Evolutionary conservation across 2,888 invertebrate genomes (phyloP).

Genomic region (Mechanitis messenoides): DNA sequence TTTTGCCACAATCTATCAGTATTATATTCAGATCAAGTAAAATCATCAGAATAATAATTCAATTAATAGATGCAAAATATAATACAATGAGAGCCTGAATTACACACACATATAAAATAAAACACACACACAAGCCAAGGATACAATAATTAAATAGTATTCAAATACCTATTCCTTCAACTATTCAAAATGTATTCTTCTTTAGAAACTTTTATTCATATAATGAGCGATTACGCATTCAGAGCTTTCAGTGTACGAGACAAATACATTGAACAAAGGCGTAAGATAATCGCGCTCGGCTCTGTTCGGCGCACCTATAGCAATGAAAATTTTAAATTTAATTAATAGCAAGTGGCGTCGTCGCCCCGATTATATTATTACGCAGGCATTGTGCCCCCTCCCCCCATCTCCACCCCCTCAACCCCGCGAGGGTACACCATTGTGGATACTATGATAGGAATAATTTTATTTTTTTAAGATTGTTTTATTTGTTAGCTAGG

Average conservation of each 20-base stretch:
- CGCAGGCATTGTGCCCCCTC: constrained; percentile 53
- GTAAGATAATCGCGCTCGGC: constrained; percentile 34
- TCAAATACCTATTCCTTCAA: not conserved
- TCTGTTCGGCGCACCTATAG: constrained; percentile 36
- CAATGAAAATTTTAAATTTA: constrained; percentile 73
- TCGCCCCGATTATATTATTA: constrained; percentile 70
- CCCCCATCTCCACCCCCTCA: constrained; percentile 30
- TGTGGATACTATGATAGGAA: not conserved
- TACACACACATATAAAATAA: no score
- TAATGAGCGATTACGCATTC: constrained; percentile 16
- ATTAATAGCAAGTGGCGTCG: constrained; percentile 71
- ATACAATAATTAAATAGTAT: constrained; percentile 1
- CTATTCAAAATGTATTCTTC: not conserved
- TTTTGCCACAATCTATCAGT: constrained; percentile 42
- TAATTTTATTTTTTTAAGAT: not conserved
- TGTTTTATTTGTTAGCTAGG: no score
- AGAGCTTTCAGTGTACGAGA: constrained; percentile 21
- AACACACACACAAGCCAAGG: not conserved
- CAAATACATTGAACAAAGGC: constrained; percentile 30
- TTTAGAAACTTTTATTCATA: constrained; percentile 4
- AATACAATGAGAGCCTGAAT: no score
- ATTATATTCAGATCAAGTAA: constrained; percentile 28
- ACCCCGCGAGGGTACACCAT: not conserved
- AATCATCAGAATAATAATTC: constrained; percentile 3
- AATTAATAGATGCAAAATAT: not conserved